Evolutionary conservation across 2,888 invertebrate species (phyloP).

Genomic region (Brachypalpus laphriformis): DNA sequence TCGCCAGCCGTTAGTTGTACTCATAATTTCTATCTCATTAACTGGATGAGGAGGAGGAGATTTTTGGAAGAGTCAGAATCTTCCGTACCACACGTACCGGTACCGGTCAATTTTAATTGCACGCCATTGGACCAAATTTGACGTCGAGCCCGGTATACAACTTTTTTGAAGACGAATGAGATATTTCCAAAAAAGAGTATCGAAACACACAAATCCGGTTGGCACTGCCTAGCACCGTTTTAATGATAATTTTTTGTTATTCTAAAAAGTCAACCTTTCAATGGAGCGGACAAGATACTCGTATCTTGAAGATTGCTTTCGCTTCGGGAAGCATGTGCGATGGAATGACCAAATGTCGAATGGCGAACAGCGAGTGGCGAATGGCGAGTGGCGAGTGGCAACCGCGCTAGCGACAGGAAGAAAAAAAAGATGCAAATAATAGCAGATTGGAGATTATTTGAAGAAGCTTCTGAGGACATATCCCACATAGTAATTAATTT

Average conservation of each 20-base stretch:
- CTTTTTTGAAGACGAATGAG: background rate
- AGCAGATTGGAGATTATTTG: conserved; percentile 4
- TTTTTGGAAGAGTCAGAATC: background rate
- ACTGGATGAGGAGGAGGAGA: background rate
- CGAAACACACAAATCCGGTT: conserved; percentile 54
- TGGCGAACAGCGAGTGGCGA: background rate
- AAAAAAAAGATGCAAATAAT: conserved; percentile 9
- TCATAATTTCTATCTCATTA: background rate
- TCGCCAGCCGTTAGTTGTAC: background rate
- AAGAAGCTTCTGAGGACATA: conserved; percentile 38
- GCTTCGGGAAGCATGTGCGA: conserved; percentile 7
- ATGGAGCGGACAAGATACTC: background rate
- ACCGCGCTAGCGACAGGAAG: background rate
- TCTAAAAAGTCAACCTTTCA: conserved; percentile 17
- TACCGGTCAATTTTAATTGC: conserved; percentile 43
- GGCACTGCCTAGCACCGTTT: conserved; percentile 69
- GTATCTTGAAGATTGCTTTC: conserved; percentile 12
- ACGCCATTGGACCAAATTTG: conserved; percentile 20
- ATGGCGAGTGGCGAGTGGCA: background rate
- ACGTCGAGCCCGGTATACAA: background rate
- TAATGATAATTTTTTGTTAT: conserved; percentile 53
- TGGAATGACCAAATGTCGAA: background rate
- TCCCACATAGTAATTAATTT: conserved; percentile 17
- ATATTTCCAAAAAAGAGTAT: conserved; percentile 12
- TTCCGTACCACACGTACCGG: conserved; percentile 21